Percentiles rank a stretch among this genome's conserved stretches.
phyloP scores from a whole-genome alignment of 2,797 vertebrate genomes.

The Rhincodon typus region DNA sequence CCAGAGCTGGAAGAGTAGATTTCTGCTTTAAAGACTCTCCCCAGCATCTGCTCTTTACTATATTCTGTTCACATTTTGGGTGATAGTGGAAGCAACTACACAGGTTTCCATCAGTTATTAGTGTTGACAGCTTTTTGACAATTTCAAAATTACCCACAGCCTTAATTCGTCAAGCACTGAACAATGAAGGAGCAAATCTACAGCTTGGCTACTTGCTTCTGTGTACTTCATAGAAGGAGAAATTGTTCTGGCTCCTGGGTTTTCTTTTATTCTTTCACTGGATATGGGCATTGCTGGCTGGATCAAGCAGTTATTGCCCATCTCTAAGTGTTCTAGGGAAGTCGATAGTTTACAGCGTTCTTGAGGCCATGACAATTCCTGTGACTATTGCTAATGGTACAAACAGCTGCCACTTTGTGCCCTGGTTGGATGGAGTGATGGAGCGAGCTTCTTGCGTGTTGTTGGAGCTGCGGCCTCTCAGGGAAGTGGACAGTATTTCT shows the following conservation, averaged over 20 bases:
- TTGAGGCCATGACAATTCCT: too few species aligned
- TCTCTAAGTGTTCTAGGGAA: too few species aligned
- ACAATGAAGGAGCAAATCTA: not conserved
- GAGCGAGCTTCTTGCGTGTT: too few species aligned
- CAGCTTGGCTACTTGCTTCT: not conserved
- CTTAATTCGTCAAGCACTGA: not conserved
- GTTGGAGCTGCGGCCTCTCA: too few species aligned
- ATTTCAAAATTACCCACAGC: not conserved
- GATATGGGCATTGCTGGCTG: too few species aligned
- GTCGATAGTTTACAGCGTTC: too few species aligned
- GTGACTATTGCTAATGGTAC: too few species aligned
- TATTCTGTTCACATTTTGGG: not conserved
- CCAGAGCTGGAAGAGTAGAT: not conserved
- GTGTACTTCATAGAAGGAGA: not conserved
- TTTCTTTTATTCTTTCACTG: not conserved
- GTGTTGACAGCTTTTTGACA: not conserved
- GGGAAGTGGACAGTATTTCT: too few species aligned
- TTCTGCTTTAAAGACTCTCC: not conserved
- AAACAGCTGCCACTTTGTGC: too few species aligned
- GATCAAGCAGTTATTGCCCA: too few species aligned
- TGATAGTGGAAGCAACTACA: not conserved
- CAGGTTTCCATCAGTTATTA: conserved; percentile 2
- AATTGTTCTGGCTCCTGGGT: not conserved
- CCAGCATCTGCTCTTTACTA: not conserved
- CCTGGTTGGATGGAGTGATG: too few species aligned